Base-by-base conservation (phyloP, 2,113 vertebrate species). In the Campylorhamphus procurvoides region DNA sequence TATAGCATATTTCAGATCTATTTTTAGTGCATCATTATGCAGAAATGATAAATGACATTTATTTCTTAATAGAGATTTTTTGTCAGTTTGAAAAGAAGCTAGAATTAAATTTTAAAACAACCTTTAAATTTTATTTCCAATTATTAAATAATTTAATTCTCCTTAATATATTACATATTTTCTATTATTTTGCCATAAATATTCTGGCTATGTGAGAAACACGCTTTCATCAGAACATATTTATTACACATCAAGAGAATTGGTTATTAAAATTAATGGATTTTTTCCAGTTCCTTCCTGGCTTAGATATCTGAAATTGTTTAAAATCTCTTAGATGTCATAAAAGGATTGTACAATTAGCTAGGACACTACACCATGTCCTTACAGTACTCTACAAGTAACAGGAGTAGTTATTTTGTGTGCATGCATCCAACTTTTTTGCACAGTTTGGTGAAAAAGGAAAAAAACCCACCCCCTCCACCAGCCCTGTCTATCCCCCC, bases 401-500 rank as follows among this genome's bases (percentile, higher is more conserved):
- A 31, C 3, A 64, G 47, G 40, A 63, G n/a, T 33, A 53, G 20
- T 63, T 62, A 33, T n/a, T 79, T 59, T 92, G 22, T 53, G 33
- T 56, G 8, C 15, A 18, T 74, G 6, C 18, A 29, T 23, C 7
- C 12, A 46, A 6, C 12, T 85, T 85, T 81, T 85, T 69, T 75
- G 8, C 35, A 47, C 56, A 47, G 12, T 67, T 72, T 84, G 47
- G 55, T 76, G 37, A 46, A 87, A 62, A 67, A 58, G 7, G 44
- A 44, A 3, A 29, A 72, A 58, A 80, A 29, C 0, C 2, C 11
- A 11, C 28, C 8, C 3, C 12, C 7, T 13, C 18, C 20, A 4
- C 25, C 17, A 50, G 11, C 12, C 27, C 31, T 29, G 12, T 72
- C 27, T 1, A 7, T 25, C 11, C 8, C 47, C 22, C 11, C 12